Evolutionary conservation across 64 coral and sea anemone genomes (phyloP).

Genomic region (Montipora cactus): DNA sequence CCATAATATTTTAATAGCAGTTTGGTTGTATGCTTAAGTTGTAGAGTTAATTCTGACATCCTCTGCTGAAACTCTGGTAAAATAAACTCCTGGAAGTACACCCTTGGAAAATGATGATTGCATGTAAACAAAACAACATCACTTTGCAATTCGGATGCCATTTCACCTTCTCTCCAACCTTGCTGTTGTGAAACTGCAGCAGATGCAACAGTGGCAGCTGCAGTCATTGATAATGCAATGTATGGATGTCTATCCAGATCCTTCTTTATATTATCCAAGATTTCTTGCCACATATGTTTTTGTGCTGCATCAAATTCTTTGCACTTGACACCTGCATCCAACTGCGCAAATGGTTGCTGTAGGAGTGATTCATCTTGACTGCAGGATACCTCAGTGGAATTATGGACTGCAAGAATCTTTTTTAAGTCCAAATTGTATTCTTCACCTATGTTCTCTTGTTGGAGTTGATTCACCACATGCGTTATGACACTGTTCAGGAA

Average conservation of each 20-base stretch:
- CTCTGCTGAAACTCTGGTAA: slow-evolving; percentile 91
- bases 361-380: not conserved
- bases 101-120: slow-evolving; percentile 89
- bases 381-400: not conserved
- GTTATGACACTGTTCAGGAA: slow-evolving; percentile 12
- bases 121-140: slow-evolving; percentile 92
- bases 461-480: slow-evolving; percentile 31
- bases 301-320: slow-evolving; percentile 31
- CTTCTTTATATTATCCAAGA: slow-evolving; percentile 90
- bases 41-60: slow-evolving; percentile 74
- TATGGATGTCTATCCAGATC: slow-evolving; percentile 80
- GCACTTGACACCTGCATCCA: slow-evolving; percentile 2
- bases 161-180: slow-evolving; percentile 54
- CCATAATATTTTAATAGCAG: slow-evolving; percentile 66
- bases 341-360: not conserved
- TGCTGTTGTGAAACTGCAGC: slow-evolving; percentile 88
- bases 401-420: slow-evolving; percentile 7
- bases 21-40: slow-evolving; percentile 79
- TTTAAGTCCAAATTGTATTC: slow-evolving; percentile 33
- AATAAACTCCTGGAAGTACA: slow-evolving; percentile 83
- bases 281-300: slow-evolving; percentile 78
- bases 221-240: slow-evolving; percentile 81
- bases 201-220: slow-evolving; percentile 88
- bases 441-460: slow-evolving; percentile 16
- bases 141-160: not conserved